phyloP scores from a whole-genome alignment of 1,140 invertebrate species.

The Drosophila neocordata region DNA sequence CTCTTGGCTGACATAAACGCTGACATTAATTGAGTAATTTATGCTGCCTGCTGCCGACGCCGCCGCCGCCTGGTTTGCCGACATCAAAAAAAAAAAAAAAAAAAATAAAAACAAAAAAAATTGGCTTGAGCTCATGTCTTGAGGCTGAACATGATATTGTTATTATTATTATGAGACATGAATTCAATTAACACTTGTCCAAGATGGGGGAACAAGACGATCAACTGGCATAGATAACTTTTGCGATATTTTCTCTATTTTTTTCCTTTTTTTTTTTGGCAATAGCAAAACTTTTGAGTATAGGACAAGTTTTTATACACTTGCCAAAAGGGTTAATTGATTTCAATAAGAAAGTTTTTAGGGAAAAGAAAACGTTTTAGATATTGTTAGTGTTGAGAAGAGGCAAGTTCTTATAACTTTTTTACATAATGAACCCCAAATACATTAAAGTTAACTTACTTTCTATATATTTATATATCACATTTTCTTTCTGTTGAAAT shows the following conservation, averaged over 20 bases:
- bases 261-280: constrained; percentile 7
- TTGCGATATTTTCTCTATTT: constrained; percentile 59
- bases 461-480: too few species aligned
- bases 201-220: constrained; percentile 72
- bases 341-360: too few species aligned
- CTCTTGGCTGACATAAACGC: constrained; percentile 71
- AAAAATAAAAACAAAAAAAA: constrained; percentile 5
- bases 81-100: constrained; percentile 65
- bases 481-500: too few species aligned
- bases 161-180: constrained; percentile 83
- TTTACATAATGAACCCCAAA: too few species aligned
- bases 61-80: constrained; percentile 24
- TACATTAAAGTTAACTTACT: too few species aligned
- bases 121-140: constrained; percentile 64
- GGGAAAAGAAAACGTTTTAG: too few species aligned
- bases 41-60: constrained; percentile 42
- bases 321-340: background rate
- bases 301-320: constrained; percentile 3
- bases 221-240: constrained; percentile 64
- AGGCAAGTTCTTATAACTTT: too few species aligned
- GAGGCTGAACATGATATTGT: constrained; percentile 79
- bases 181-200: constrained; percentile 83
- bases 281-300: background rate
- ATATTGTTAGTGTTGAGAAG: too few species aligned
- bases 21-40: constrained; percentile 83